Evolutionary conservation across 2,113 vertebrate species (phyloP), one percentile per base, ranked within the genome.

Genomic region (Gracilinanus agilis): DNA sequence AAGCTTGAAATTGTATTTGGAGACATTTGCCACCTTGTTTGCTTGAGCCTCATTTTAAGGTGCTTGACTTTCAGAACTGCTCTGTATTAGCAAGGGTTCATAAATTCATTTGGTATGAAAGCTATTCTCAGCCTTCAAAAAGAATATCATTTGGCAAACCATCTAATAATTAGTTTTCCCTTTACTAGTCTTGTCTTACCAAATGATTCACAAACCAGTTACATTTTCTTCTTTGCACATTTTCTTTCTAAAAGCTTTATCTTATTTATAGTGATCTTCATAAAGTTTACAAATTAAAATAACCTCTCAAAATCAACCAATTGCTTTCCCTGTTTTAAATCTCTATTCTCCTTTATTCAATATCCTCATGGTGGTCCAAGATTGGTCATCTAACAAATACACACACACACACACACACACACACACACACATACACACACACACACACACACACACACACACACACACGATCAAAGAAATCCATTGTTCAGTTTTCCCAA

Each of bases 231-330:
- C 54, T 16, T 11, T 44, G 27, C 27, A 67, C 29, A 88, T n/a
- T 27, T 55, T 3, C 3, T n/a, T 53, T 93, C n/a, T 88, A n/a
- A 96, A n/a, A 44, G 55, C 58, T 95, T 95, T 53, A 58, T 54
- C 95, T 49, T 58, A 56, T 54, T 89, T 93, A 90, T 53, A 54
- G 44, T 16, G 90, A 19, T 94, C 55, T 24, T 4, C 90, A 44
- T 49, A 49, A 89, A 19, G 88, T 61, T 8, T 53, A 29, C 34
- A 55, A 53, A 3, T 44, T 56, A 23, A 67, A 67, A 67, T 23
- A 34, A 55, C 89, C 92, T 95, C 24, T 88, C 88, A 55, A 90
- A 55, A 90, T 11, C 24, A 93, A 93, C 9, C 13, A 83, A 49
- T 88, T 40, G n/a, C 67, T 88, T 27, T 24, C 11, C 44, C 19